Evolutionary conservation across 2,113 vertebrate species (phyloP).

Genomic region (Sorex fumeus): DNA sequence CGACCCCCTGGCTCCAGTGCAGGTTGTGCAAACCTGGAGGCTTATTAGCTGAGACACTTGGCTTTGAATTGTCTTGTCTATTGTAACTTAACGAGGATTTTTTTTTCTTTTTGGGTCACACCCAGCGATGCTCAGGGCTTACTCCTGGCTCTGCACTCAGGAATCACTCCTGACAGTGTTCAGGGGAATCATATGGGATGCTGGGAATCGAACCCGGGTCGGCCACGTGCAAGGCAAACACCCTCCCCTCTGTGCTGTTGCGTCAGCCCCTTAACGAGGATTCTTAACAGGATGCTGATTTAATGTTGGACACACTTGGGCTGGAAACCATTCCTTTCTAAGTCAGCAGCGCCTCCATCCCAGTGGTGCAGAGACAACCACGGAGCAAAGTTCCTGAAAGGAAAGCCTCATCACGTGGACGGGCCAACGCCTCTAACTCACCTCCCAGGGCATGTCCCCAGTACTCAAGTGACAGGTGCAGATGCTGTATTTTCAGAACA

Average conservation of each 20-base stretch:
- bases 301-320: too few relatives aligned
- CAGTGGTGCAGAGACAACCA: not conserved
- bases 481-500: conserved; percentile 32
- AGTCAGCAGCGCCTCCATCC: not conserved
- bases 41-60: conserved; percentile 64
- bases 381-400: conserved; percentile 6
- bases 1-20: not conserved
- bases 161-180: too few relatives aligned
- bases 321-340: too few relatives aligned
- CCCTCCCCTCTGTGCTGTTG: too few relatives aligned
- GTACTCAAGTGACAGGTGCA: conserved; percentile 33
- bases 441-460: not conserved
- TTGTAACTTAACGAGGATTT: too few relatives aligned
- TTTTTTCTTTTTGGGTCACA: too few relatives aligned
- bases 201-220: too few relatives aligned
- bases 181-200: too few relatives aligned
- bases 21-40: not conserved
- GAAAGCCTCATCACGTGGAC: not conserved
- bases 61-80: conserved; percentile 50
- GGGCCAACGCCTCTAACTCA: not conserved
- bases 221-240: too few relatives aligned
- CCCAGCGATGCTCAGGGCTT: too few relatives aligned
- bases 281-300: conserved; percentile 59
- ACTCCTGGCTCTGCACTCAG: too few relatives aligned
- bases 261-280: conserved; percentile 1